Percentiles rank a stretch among this genome's conserved stretches.
These are phyloP conservation scores for Rhombomys opimus DNA, from an alignment of 2,113 vertebrate genomes.

Conservation along the genomic window DNA sequence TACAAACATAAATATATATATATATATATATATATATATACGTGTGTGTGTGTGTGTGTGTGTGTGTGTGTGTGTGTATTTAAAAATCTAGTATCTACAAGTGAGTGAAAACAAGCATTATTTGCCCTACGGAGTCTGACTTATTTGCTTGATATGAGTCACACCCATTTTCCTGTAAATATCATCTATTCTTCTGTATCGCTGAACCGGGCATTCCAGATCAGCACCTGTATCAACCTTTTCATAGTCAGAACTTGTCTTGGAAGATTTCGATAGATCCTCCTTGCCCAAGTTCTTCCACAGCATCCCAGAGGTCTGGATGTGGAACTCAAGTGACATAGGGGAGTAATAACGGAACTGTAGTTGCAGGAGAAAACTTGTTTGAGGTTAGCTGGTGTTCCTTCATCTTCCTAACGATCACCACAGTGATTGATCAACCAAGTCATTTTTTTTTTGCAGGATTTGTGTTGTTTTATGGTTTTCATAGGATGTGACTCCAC, in stretches of 20 bases:
- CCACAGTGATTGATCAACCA: constrained; percentile 18
- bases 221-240: not conserved
- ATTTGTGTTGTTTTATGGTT: constrained; percentile 29
- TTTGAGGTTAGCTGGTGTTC: constrained; percentile 54
- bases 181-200: not conserved
- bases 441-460: not conserved
- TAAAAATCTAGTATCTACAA: not conserved
- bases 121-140: not conserved
- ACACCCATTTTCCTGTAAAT: not conserved
- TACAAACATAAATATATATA: not conserved
- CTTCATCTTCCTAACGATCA: constrained; percentile 62
- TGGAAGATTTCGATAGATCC: not conserved
- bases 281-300: not conserved
- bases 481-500: not conserved
- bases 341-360: constrained; percentile 50
- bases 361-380: constrained; percentile 41
- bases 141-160: not conserved
- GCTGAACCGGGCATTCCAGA: not conserved
- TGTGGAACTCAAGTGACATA: constrained; percentile 27
- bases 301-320: constrained; percentile 24
- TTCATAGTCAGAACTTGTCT: constrained; percentile 6
- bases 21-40: no score
- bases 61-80: no score
- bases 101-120: not conserved
- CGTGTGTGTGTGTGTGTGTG: no score